Evolutionary conservation across 2,113 vertebrate genomes (phyloP).

Genomic region (Albula glossodonta): DNA sequence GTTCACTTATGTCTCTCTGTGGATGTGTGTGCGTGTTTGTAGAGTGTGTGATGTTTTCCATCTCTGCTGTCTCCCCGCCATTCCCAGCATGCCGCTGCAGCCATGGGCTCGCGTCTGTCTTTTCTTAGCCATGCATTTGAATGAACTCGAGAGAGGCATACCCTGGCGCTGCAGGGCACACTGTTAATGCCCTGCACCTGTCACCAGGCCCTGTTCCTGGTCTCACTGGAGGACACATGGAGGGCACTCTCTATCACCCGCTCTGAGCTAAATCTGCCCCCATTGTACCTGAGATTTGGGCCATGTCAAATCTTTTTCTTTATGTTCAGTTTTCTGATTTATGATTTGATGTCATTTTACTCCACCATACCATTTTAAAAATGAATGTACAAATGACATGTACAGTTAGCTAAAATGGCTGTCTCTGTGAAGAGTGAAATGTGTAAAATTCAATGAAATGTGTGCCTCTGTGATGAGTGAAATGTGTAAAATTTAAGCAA

Average conservation of each 20-base stretch:
- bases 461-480: too few relatives aligned
- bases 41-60: neutral
- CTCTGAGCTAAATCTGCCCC: neutral
- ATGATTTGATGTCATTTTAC: neutral
- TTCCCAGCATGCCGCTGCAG: conserved; percentile 43
- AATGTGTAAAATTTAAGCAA: too few relatives aligned
- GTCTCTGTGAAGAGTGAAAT: too few relatives aligned
- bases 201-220: conserved; percentile 35
- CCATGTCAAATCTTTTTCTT: neutral
- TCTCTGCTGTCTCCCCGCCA: conserved; percentile 16
- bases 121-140: conserved; percentile 58
- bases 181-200: conserved; percentile 65
- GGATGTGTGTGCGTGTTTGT: conserved; percentile 23
- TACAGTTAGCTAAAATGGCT: too few relatives aligned
- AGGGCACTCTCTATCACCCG: conserved; percentile 44
- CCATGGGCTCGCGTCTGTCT: conserved; percentile 29
- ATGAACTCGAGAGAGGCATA: conserved; percentile 43
- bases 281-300: neutral
- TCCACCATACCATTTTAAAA: neutral
- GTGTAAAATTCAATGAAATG: too few relatives aligned
- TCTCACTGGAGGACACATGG: conserved; percentile 44
- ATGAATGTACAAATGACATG: neutral
- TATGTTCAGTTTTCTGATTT: too few relatives aligned
- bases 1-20: conserved; percentile 19
- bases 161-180: conserved; percentile 21